Evolutionary conservation across 1,140 invertebrate species (phyloP).

Genomic region (Drosophila mayri): DNA sequence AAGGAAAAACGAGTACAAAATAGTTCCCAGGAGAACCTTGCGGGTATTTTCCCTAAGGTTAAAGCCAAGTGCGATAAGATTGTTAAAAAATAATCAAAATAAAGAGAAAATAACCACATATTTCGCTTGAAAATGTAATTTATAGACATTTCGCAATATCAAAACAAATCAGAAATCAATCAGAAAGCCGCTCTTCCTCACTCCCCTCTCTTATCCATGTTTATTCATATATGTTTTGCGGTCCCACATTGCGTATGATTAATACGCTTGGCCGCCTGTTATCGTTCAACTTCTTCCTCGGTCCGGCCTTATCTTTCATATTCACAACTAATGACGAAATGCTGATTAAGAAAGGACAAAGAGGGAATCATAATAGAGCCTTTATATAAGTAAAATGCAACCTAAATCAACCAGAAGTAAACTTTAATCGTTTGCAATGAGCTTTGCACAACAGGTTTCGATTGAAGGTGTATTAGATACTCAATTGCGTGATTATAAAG

Average conservation of each 20-base stretch:
- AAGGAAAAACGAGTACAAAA: constrained; percentile 14
- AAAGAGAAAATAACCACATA: neutral
- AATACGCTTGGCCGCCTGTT: constrained; percentile 26
- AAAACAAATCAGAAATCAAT: constrained; percentile 51
- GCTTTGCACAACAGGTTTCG: constrained; percentile 21
- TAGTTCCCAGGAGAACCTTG: constrained; percentile 27
- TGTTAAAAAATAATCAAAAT: neutral
- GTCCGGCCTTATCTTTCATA: constrained; percentile 16
- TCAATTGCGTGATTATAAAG: constrained; percentile 35
- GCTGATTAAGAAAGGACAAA: constrained; percentile 36
- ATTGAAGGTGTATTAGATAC: constrained; percentile 26
- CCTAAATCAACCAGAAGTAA: constrained; percentile 8
- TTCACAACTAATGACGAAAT: constrained; percentile 33
- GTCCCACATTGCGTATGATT: constrained; percentile 40
- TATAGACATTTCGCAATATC: constrained; percentile 12
- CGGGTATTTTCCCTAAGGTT: neutral
- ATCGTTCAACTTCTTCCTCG: constrained; percentile 13
- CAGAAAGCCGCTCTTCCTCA: constrained; percentile 1
- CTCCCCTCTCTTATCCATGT: neutral
- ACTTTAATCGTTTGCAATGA: constrained; percentile 12
- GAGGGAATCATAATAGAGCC: neutral
- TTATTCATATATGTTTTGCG: neutral
- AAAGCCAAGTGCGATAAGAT: constrained; percentile 44
- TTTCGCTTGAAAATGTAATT: constrained; percentile 30
- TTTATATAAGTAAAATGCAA: neutral